Evolutionary conservation across 2,113 vertebrate species (phyloP).

Genomic region (Salvelinus sp.): DNA sequence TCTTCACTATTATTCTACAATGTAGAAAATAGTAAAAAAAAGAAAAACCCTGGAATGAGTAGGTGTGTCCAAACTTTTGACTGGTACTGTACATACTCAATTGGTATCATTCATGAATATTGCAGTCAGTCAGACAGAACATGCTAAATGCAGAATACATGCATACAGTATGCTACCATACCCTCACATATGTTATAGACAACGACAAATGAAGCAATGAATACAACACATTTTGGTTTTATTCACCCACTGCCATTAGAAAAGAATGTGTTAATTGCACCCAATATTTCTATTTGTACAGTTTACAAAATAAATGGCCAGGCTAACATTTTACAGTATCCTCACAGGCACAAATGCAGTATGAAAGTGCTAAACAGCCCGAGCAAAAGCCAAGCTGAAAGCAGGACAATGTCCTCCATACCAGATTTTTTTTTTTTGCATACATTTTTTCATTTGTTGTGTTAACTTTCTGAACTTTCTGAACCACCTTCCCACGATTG

Average conservation of each 20-base stretch:
- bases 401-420: neutral
- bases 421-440: neutral
- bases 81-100: too few relatives aligned
- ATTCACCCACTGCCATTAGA: conserved; percentile 77
- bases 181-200: too few relatives aligned
- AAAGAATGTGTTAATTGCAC: conserved; percentile 79
- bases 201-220: conserved; percentile 37
- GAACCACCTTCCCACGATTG: neutral
- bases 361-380: conserved; percentile 60
- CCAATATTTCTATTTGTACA: conserved; percentile 74
- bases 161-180: too few relatives aligned
- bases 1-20: too few relatives aligned
- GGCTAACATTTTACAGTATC: conserved; percentile 67
- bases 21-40: too few relatives aligned
- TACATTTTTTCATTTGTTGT: neutral
- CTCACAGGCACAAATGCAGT: conserved; percentile 40
- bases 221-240: conserved; percentile 77
- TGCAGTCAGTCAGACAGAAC: too few relatives aligned
- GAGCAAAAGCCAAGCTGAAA: neutral
- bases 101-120: too few relatives aligned
- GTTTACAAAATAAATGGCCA: conserved; percentile 77
- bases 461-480: neutral
- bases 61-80: too few relatives aligned
- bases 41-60: too few relatives aligned
- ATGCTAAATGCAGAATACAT: too few relatives aligned